Evolutionary conservation across 2,113 vertebrate species (phyloP).

Genomic region (Sporophila hypoxantha): DNA sequence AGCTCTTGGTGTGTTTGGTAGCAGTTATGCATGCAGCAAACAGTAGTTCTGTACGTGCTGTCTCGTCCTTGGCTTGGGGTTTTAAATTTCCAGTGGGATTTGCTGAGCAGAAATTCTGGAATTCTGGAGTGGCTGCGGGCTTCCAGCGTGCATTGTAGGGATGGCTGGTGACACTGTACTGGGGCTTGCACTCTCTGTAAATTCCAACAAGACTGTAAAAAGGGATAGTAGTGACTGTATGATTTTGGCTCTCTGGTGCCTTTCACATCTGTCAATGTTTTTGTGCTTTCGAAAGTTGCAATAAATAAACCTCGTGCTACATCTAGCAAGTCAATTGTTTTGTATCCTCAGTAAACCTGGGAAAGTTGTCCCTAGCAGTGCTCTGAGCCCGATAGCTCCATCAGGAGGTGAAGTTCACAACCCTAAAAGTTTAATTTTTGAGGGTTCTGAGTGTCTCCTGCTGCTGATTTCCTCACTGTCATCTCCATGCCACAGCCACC

Average conservation of each 20-base stretch:
- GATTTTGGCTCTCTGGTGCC: slow-evolving; percentile 34
- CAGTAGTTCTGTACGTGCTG: neutral
- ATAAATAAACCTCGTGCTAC: slow-evolving; percentile 49
- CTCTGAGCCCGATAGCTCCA: neutral
- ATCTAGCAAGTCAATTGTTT: slow-evolving; percentile 50
- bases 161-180: neutral
- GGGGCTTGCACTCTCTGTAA: slow-evolving; percentile 31
- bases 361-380: neutral
- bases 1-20: neutral
- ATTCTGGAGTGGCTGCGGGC: neutral
- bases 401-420: neutral
- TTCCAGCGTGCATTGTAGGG: slow-evolving; percentile 12
- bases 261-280: slow-evolving; percentile 46
- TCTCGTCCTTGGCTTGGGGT: neutral
- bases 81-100: neutral
- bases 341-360: slow-evolving; percentile 37
- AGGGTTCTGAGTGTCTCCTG: neutral
- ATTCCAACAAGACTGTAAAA: neutral
- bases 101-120: neutral
- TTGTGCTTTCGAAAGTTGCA: slow-evolving; percentile 43
- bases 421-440: neutral
- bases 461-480: neutral
- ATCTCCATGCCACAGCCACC: neutral
- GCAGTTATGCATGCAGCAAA: neutral
- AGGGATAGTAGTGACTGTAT: slow-evolving; percentile 36